Conservation (phyloP, 2,888 invertebrate species). For the Anaspis maculata region DNA sequence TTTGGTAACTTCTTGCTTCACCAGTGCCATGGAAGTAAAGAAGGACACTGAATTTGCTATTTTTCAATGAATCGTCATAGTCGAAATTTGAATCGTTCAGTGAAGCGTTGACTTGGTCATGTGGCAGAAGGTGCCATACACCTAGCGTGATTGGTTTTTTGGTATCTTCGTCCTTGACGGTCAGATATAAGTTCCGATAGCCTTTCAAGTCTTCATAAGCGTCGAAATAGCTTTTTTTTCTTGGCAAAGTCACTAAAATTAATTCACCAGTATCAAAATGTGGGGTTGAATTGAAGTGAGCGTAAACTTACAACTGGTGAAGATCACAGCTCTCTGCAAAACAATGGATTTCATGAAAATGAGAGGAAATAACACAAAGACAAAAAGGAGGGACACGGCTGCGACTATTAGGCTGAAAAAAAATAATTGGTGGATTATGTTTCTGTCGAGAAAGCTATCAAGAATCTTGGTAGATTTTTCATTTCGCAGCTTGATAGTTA, state of each 20-base stretch:
- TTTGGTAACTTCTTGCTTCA: slow-evolving; percentile 32
- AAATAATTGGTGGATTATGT: too few relatives aligned
- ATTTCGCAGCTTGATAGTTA: too few relatives aligned
- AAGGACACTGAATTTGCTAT: slow-evolving; percentile 36
- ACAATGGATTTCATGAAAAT: slow-evolving; percentile 62
- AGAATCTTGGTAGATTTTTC: too few relatives aligned
- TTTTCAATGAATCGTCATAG: slow-evolving; percentile 47
- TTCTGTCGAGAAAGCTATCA: too few relatives aligned
- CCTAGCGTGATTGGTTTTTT: slow-evolving; percentile 41
- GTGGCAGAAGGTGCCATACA: slow-evolving; percentile 72
- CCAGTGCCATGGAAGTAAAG: slow-evolving; percentile 40
- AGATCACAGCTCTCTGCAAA: slow-evolving; percentile 60
- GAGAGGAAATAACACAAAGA: slow-evolving; percentile 61
- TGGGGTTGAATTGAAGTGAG: background rate
- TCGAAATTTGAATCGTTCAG: slow-evolving; percentile 37
- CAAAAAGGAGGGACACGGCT: slow-evolving; percentile 45
- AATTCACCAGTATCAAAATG: background rate
- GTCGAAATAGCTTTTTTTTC: slow-evolving; percentile 20
- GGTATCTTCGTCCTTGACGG: slow-evolving; percentile 32
- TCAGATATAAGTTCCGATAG: slow-evolving; percentile 60
- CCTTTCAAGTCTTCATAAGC: slow-evolving; percentile 47
- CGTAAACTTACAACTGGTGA: slow-evolving; percentile 62
- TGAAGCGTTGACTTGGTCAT: slow-evolving; percentile 44
- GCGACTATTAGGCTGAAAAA: slow-evolving; percentile 20
- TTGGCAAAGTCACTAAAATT: slow-evolving; percentile 22